Evolutionary conservation across 2,797 vertebrate genomes (phyloP), one percentile per base, ranked within the genome.

Genomic region (Botia almorhae): DNA sequence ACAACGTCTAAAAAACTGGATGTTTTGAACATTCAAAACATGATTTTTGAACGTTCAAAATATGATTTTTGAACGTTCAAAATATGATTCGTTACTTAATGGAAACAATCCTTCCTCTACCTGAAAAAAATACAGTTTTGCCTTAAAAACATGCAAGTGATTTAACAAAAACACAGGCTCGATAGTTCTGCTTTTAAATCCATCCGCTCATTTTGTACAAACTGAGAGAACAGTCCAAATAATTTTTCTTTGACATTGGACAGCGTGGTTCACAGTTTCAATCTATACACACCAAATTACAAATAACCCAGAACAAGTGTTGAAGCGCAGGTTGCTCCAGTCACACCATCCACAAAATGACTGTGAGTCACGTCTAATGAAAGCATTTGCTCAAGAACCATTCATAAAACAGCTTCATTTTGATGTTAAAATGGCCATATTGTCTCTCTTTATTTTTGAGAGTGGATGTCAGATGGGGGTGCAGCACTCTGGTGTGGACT

Each of bases 401-500:
- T 63, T 63, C 60, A 63, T 63, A 63, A 63, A 61, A 60, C 10
- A 60, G 56, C 56, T 13, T 60, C 21, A 60, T 60, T 60, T 14
- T 60, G 12, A 2, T 26, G 56, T 60, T 26, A 61, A 61, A 63
- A 46, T 10, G 43, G 1, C 10, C 43, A 46, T 2, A 46, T 46
- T 10, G 43, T 46, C 43, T 8, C 43, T 46, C 8, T 33, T 33
- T 33, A 60, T 26, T 21, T 60, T 1, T 13, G 23, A 26, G 56
- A 60, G 56, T 63, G 60, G 60, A 4, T 63, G 26, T 63, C 16
- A 16, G 26, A 63, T 17, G 29, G 7, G 14, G 13, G 13, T 63
- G 26, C 26, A 17, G 11, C 13, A 6, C 23, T 26, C 23, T 63
- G 58, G 58, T 61, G 58, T 61, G 4, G 58, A 11, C n/a, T 29